These are phyloP conservation scores for Drosophila tripunctata DNA, from an alignment of 2,888 invertebrate genomes.

Conservation along the genomic window DNA sequence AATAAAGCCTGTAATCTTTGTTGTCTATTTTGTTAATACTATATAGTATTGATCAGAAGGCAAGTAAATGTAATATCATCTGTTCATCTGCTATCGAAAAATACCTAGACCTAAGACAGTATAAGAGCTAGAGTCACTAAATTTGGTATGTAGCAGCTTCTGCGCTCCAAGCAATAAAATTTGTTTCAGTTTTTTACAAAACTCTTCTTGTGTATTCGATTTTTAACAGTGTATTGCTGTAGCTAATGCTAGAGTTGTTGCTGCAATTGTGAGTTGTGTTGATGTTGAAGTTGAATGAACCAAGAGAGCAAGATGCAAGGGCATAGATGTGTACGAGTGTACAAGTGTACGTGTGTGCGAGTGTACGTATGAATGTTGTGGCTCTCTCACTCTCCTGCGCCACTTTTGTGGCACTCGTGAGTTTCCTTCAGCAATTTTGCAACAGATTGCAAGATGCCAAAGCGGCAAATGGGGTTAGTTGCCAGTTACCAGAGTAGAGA, in stretches of 20 bases:
- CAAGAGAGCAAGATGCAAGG: conserved; percentile 59
- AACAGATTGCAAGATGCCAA: conserved; percentile 70
- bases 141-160: too few species aligned
- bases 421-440: conserved; percentile 77
- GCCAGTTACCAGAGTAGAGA: neutral
- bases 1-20: too few species aligned
- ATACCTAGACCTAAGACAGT: too few species aligned
- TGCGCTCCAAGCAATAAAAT: too few species aligned
- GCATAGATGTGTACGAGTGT: neutral
- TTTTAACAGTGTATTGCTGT: conserved; percentile 34
- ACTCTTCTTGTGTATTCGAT: too few species aligned
- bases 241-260: conserved; percentile 19
- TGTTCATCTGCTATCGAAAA: too few species aligned
- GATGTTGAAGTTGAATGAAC: conserved; percentile 73
- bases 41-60: too few species aligned
- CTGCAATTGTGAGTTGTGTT: conserved; percentile 22
- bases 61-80: too few species aligned
- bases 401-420: conserved; percentile 72
- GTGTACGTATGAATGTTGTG: neutral
- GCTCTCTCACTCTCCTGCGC: conserved; percentile 32
- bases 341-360: neutral
- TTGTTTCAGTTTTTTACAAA: too few species aligned
- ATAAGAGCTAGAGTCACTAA: too few species aligned
- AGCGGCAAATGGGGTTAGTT: conserved; percentile 61
- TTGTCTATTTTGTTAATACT: too few species aligned